Evolutionary conservation across 1,140 invertebrate genomes (phyloP).

Genomic region (Drosophila punjabiensis): DNA sequence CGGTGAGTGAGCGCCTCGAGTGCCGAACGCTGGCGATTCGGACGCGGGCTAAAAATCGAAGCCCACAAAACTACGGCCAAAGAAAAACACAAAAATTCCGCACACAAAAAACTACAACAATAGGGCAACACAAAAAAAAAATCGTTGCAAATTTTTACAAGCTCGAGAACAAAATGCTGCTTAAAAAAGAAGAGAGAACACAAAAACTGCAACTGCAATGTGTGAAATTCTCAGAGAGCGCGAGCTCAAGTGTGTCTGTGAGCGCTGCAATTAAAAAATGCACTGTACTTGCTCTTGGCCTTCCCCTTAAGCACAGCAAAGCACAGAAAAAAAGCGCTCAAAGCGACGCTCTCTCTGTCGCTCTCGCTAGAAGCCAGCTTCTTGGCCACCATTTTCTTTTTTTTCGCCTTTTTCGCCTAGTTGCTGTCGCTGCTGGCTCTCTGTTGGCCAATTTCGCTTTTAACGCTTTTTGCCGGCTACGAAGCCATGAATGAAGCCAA

Average conservation of each 20-base stretch:
- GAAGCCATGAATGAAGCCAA: constrained; percentile 78
- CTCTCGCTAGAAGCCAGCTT: constrained; percentile 26
- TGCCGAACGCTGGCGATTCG: constrained; percentile 67
- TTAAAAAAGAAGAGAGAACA: constrained; percentile 31
- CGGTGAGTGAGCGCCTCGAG: constrained; percentile 79
- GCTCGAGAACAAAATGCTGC: constrained; percentile 73
- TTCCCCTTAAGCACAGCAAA: constrained; percentile 31
- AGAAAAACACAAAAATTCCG: constrained; percentile 1
- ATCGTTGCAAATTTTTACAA: constrained; percentile 58
- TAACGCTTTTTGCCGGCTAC: constrained; percentile 77
- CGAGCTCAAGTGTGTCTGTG: constrained; percentile 37
- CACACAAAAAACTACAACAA: constrained; percentile 25
- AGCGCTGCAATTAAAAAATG: constrained; percentile 75
- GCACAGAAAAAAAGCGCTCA: constrained; percentile 31
- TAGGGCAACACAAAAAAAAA: constrained; percentile 8
- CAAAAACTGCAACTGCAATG: constrained; percentile 41
- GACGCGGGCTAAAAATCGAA: constrained; percentile 61
- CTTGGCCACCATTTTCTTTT: constrained; percentile 78
- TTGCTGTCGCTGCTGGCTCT: constrained; percentile 30
- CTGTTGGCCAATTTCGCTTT: constrained; percentile 79
- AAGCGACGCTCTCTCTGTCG: constrained; percentile 34
- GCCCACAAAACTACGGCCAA: constrained; percentile 42
- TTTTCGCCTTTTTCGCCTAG: constrained; percentile 34
- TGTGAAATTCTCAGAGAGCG: constrained; percentile 54
- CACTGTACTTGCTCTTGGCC: constrained; percentile 61